Base-by-base conservation (phyloP, 2,888 invertebrate species). In the Eledona agricola region DNA sequence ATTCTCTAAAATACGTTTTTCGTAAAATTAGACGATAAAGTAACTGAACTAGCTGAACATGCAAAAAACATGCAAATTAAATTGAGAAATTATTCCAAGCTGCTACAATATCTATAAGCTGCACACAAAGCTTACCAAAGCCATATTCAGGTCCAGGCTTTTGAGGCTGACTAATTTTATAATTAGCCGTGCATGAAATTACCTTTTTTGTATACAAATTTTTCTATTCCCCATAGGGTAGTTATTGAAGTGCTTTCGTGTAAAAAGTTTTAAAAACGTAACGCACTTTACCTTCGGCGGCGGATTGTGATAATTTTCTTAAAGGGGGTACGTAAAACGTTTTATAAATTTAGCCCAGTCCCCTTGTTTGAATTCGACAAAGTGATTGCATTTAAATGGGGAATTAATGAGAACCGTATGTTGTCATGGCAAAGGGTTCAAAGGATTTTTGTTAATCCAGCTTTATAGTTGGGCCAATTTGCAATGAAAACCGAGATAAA, bases 391-490 rank as follows among this genome's bases (percentile, higher is more conserved):
- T 31, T 29, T 32, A 23, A 15, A 23, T 43, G 7, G 9, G 37
- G 13, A 12, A 42, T 25, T 29, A 20, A 37, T 19, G 37, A 25
- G 25, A n/a, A 38, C 13, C 12, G 23, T 37, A 20, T 11, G 42
- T 42, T 42, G 42, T 42, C 31, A 42, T 29, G 31, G 42, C 7
- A 9, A 20, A 42, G 29, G 23, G 12, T 35, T 34, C 6, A 34
- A 46, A 25, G 26, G 25, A 32, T 16, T 32, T 23, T 32, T 31
- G 25, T n/a, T 25, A 34, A 46, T 26, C 34, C 34, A 19, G 26
- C 15, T 46, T 34, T 16, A 34, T 26, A 7, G 46, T 25, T 17
- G 16, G 25, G 12, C 15, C 12, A 45, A 45, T 45, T 40, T 42
- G 29, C 22, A 22, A 42, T 22, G 43, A 23, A 22, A 32, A 25